Conservation (phyloP, 2,113 vertebrate genomes). For the Indicator maculatus region DNA sequence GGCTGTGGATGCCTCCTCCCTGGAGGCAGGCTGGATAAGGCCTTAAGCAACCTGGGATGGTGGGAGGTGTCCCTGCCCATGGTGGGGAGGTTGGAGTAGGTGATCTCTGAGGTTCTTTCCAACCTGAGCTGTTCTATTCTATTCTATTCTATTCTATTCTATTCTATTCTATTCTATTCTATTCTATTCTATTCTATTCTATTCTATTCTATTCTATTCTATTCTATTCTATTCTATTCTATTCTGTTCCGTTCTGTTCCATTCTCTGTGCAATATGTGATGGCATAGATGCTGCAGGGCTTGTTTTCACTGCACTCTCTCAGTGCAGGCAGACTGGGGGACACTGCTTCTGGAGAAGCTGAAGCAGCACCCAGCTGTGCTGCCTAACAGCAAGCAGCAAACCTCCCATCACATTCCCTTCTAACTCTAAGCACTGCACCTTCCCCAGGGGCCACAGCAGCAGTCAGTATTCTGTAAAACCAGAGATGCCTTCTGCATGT, state of each 20-base stretch:
- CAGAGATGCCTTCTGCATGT: not conserved
- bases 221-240: not conserved
- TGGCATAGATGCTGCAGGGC: not conserved
- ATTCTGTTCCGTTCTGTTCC: not conserved
- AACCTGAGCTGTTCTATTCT: not conserved
- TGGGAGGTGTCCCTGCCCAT: too few relatives aligned
- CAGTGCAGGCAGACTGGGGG: not conserved
- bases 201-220: not conserved
- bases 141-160: not conserved
- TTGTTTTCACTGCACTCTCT: not conserved
- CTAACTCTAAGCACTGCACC: not conserved
- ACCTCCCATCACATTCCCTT: not conserved
- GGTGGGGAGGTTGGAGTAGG: too few relatives aligned
- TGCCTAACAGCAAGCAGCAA: rapidly evolving
- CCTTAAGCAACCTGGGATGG: too few relatives aligned
- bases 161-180: not conserved
- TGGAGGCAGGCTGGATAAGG: too few relatives aligned
- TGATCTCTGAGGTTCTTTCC: too few relatives aligned
- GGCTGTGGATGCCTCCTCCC: too few relatives aligned
- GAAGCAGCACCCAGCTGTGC: not conserved
- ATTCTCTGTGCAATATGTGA: too few relatives aligned
- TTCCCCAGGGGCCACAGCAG: not conserved
- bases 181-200: rapidly evolving
- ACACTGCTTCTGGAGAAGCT: not conserved
- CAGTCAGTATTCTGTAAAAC: not conserved